Evolutionary conservation across 2,797 vertebrate species (phyloP).

Genomic region (Poecilia velifera): DNA sequence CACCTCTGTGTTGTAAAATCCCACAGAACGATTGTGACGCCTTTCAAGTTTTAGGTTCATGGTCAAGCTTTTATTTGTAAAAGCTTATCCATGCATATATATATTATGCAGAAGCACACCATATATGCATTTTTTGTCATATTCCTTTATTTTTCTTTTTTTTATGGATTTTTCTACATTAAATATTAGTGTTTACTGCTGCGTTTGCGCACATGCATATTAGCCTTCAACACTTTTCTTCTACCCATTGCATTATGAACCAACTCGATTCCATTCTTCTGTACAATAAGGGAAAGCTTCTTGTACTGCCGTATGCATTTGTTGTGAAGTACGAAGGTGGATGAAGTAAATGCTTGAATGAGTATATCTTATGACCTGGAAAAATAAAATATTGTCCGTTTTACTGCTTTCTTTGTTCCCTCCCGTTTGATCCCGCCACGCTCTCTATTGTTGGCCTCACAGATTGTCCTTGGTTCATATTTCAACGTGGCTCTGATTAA

Average conservation of each 20-base stretch:
- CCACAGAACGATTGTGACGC: neutral
- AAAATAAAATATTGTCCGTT: constrained; percentile 25
- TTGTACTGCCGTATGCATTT: neutral
- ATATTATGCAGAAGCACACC: no score
- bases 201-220: neutral
- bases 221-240: neutral
- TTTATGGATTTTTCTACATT: neutral
- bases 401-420: constrained; percentile 27
- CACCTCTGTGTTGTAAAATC: no score
- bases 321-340: neutral
- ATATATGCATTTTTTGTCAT: no score
- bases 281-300: neutral
- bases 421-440: constrained; percentile 3
- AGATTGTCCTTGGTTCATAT: constrained; percentile 30
- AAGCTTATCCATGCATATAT: no score
- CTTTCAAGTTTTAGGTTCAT: neutral
- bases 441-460: constrained; percentile 34
- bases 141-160: no score
- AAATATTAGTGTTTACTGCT: neutral
- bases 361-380: constrained; percentile 23
- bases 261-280: no score
- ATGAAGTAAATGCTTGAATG: neutral
- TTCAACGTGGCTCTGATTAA: constrained; percentile 41
- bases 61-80: neutral
- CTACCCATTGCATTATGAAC: neutral